Evolutionary conservation across 2,888 invertebrate species (phyloP).

Genomic region (Troides aeacus): DNA sequence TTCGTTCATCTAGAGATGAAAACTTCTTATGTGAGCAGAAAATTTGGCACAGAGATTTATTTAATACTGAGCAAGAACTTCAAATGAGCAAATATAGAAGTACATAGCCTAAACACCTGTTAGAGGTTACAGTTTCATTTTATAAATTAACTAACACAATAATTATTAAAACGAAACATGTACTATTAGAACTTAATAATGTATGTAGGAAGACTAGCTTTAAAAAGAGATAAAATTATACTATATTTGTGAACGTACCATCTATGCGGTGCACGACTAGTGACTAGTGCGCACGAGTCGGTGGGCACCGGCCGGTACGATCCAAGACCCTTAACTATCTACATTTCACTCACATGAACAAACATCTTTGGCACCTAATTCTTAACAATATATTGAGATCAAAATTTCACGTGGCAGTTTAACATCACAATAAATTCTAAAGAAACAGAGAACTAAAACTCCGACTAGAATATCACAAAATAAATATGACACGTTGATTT

Average conservation of each 20-base stretch:
- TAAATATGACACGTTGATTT: slow-evolving; percentile 14
- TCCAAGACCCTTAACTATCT: slow-evolving; percentile 29
- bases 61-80: slow-evolving; percentile 28
- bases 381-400: slow-evolving; percentile 37
- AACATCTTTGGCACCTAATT: slow-evolving; percentile 41
- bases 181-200: neutral
- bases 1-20: slow-evolving; percentile 37
- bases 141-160: slow-evolving; percentile 22
- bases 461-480: slow-evolving; percentile 19
- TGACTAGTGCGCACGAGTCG: neutral
- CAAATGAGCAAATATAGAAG: slow-evolving; percentile 22
- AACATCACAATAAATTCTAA: slow-evolving; percentile 29
- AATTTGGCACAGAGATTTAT: slow-evolving; percentile 40
- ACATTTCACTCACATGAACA: slow-evolving; percentile 34
- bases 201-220: slow-evolving; percentile 26
- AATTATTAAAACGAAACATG: slow-evolving; percentile 16
- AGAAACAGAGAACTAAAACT: slow-evolving; percentile 19
- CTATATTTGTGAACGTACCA: slow-evolving; percentile 3
- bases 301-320: slow-evolving; percentile 4
- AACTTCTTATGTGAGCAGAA: slow-evolving; percentile 41
- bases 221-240: slow-evolving; percentile 20
- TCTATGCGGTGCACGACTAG: neutral
- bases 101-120: slow-evolving; percentile 8
- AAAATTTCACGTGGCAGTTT: slow-evolving; percentile 21
- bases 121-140: slow-evolving; percentile 1